Evolutionary conservation across 2,888 invertebrate species (phyloP).

Genomic region (Nephrotoma guestfalica): DNA sequence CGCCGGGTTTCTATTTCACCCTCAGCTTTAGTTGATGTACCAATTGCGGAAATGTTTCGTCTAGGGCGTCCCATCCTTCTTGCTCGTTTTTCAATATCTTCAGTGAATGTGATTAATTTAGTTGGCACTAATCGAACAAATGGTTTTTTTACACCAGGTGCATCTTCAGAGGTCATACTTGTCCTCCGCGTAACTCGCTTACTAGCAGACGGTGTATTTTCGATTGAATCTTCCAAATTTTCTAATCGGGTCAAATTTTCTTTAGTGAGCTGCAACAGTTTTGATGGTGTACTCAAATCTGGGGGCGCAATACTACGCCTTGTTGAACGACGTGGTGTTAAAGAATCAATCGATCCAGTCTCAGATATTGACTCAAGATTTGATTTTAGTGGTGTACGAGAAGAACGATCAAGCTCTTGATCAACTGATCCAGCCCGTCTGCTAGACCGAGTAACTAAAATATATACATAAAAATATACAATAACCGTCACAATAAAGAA

Average conservation of each 20-base stretch:
- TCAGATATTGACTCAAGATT: background rate
- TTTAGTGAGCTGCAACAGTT: background rate
- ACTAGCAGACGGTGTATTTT: background rate
- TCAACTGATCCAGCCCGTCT: background rate
- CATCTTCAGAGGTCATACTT: background rate
- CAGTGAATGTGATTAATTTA: background rate
- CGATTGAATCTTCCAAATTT: background rate
- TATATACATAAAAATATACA: too few species aligned
- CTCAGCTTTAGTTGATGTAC: background rate
- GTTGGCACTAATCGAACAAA: background rate
- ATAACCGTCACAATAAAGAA: too few species aligned
- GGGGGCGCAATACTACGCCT: background rate
- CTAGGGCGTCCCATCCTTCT: background rate
- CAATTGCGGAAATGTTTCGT: background rate
- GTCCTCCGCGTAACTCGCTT: background rate
- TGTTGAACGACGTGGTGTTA: background rate
- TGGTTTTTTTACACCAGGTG: background rate
- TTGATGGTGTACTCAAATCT: background rate
- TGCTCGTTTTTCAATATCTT: background rate
- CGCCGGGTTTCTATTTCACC: background rate
- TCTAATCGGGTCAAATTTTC: background rate
- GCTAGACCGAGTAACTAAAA: background rate
- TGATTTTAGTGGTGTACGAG: background rate
- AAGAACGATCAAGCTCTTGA: background rate
- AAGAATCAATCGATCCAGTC: background rate